These are phyloP conservation scores for Pardalotus punctatus DNA, from an alignment of 2,113 vertebrate genomes.

Conservation along the genomic window DNA sequence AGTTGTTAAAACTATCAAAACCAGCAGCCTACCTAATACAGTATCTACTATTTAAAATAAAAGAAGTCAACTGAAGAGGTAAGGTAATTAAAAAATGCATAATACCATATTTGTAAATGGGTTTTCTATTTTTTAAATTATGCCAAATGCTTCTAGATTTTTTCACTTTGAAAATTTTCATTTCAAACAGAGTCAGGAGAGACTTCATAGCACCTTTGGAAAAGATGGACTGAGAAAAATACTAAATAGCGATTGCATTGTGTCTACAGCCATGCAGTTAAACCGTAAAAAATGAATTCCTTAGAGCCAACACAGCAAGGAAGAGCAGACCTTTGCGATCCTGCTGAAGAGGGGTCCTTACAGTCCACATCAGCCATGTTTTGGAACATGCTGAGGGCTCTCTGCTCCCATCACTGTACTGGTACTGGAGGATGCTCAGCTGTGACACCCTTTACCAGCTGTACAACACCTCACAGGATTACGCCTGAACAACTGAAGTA, in stretches of 20 bases:
- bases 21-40: not conserved
- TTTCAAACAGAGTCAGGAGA: not conserved
- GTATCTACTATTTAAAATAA: not conserved
- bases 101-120: not conserved
- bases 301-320: not conserved
- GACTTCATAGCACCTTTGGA: not conserved
- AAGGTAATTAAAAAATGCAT: not conserved
- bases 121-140: not conserved
- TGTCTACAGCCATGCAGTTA: not conserved
- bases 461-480: not conserved
- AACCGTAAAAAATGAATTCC: not conserved
- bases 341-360: not conserved
- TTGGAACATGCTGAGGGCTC: not conserved
- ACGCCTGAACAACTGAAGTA: not conserved
- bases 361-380: not conserved
- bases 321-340: not conserved
- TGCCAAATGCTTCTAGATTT: not conserved
- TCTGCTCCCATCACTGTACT: not conserved
- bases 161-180: not conserved
- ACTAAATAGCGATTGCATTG: not conserved
- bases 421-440: not conserved
- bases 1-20: not conserved
- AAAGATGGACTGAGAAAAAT: not conserved
- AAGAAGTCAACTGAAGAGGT: not conserved
- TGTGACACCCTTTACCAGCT: not conserved